Evolutionary conservation across 2,113 vertebrate species (phyloP).

Genomic region (Hemibagrus wyckioides): DNA sequence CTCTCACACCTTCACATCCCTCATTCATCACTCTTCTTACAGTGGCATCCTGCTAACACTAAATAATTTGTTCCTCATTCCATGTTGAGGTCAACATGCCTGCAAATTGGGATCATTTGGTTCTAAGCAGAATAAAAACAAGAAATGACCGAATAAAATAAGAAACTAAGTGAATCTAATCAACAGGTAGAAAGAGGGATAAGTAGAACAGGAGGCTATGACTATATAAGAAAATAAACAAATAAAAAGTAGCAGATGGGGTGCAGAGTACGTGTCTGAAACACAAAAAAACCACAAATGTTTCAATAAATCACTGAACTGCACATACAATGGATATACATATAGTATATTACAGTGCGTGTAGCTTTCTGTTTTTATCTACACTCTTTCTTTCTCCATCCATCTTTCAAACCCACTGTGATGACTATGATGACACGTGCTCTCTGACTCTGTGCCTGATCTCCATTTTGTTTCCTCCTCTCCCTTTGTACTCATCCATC

Average conservation of each 20-base stretch:
- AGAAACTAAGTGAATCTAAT: neutral
- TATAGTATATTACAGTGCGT: neutral
- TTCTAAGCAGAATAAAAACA: neutral
- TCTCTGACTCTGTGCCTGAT: slow-evolving; percentile 65
- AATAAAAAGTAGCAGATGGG: neutral
- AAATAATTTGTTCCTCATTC: neutral
- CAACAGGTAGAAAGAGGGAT: neutral
- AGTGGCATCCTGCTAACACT: slow-evolving; percentile 23
- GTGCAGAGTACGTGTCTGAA: neutral
- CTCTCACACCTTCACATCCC: neutral
- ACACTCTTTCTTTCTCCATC: slow-evolving; percentile 10
- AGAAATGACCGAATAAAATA: neutral
- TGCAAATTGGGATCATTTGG: neutral
- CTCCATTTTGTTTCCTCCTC: slow-evolving; percentile 72
- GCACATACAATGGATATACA: neutral
- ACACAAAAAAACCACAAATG: neutral
- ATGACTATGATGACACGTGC: slow-evolving; percentile 49
- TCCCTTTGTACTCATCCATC: slow-evolving; percentile 68
- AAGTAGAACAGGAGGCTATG: neutral
- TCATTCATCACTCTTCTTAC: slow-evolving; percentile 49
- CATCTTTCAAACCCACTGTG: slow-evolving; percentile 60
- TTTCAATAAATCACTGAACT: neutral
- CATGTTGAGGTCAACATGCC: neutral
- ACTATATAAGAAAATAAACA: neutral
- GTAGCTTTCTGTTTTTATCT: slow-evolving; percentile 4